These are phyloP conservation scores for Seriola quinqueradiata DNA, from an alignment of 2,113 vertebrate species.

Conservation along the genomic window DNA sequence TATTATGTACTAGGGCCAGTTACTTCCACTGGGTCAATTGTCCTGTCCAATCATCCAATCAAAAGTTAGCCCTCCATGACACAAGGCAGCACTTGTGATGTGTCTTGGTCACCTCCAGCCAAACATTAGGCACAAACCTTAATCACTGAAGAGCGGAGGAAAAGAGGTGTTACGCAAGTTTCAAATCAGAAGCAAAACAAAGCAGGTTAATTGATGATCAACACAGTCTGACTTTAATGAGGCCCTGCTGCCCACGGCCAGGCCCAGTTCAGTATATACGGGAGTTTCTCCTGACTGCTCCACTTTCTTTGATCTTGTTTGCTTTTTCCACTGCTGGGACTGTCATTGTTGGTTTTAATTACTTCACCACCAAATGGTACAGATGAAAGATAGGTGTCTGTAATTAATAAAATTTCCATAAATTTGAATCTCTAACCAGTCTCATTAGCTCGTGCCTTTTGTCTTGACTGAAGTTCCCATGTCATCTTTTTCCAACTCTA, in stretches of 20 bases:
- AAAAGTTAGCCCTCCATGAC: slow-evolving; percentile 67
- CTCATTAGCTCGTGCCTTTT: slow-evolving; percentile 96
- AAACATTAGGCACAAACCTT: slow-evolving; percentile 89
- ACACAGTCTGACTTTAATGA: slow-evolving; percentile 95
- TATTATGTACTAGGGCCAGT: background rate
- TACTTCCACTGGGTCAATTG: slow-evolving; percentile 22
- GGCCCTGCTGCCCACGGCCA: slow-evolving; percentile 92
- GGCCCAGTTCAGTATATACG: slow-evolving; percentile 89
- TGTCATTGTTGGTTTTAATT: slow-evolving; percentile 99
- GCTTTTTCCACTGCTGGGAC: slow-evolving; percentile 87
- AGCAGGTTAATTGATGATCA: slow-evolving; percentile 99
- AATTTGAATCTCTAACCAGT: slow-evolving; percentile 99
- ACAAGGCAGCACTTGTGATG: slow-evolving; percentile 78
- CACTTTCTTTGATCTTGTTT: slow-evolving; percentile 94
- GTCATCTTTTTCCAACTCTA: slow-evolving; percentile 88
- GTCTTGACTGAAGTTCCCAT: slow-evolving; percentile 89
- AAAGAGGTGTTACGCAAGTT: slow-evolving; percentile 88
- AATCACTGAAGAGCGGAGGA: slow-evolving; percentile 87
- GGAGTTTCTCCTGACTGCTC: slow-evolving; percentile 91
- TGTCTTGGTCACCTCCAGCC: slow-evolving; percentile 85
- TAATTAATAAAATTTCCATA: slow-evolving; percentile 99
- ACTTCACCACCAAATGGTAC: slow-evolving; percentile 95
- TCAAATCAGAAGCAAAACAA: slow-evolving; percentile 94
- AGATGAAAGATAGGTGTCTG: slow-evolving; percentile 99
- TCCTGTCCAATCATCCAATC: slow-evolving; percentile 47